Evolutionary conservation across 2,888 invertebrate species (phyloP).

Genomic region (Leptinotarsa haldemani): DNA sequence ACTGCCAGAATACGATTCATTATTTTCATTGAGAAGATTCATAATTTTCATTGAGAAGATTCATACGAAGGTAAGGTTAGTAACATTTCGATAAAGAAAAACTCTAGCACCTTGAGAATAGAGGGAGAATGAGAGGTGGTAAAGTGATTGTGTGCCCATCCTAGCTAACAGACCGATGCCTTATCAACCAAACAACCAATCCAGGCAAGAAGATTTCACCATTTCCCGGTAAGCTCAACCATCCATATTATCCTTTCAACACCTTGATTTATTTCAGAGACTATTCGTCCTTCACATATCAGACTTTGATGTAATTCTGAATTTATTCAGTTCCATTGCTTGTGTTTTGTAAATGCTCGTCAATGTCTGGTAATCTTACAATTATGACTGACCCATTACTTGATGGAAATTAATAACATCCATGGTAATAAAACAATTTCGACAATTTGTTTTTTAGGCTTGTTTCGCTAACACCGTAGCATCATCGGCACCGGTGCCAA

Average conservation of each 20-base stretch:
- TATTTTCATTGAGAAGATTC: background rate
- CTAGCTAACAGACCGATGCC: conserved; percentile 64
- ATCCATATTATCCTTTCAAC: conserved; percentile 59
- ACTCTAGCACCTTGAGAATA: conserved; percentile 8
- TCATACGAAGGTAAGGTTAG: background rate
- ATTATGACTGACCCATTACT: no score
- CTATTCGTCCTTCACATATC: no score
- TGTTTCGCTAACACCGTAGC: no score
- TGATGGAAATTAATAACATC: no score
- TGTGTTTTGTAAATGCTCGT: no score
- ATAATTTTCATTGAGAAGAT: background rate
- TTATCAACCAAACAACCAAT: conserved; percentile 58
- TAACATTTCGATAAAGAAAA: background rate
- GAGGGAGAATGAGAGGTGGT: conserved; percentile 54
- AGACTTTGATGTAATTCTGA: no score
- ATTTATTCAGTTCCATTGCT: no score
- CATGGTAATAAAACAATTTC: no score
- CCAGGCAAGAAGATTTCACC: conserved; percentile 60
- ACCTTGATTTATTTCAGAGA: conserved; percentile 42
- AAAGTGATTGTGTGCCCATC: conserved; percentile 61
- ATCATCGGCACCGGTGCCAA: no score
- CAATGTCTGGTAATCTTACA: no score
- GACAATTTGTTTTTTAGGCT: no score
- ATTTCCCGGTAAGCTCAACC: conserved; percentile 64
- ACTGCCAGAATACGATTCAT: no score